phyloP scores from a whole-genome alignment of 2,113 vertebrate genomes.

The Struthidea cinerea region DNA sequence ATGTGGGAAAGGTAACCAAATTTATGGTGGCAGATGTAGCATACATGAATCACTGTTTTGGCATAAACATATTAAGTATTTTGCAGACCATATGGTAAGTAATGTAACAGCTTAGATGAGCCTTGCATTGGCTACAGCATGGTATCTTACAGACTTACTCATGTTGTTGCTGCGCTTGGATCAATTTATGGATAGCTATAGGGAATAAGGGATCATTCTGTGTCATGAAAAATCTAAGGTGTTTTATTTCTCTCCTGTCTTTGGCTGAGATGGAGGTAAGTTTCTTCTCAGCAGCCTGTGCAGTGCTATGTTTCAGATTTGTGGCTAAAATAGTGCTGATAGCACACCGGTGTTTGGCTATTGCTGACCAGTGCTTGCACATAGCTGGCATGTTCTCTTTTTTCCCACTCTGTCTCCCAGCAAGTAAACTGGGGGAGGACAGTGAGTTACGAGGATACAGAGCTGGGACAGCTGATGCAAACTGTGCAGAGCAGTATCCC shows the following conservation, averaged over 20 bases:
- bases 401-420: background rate
- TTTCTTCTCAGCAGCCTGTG: background rate
- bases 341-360: background rate
- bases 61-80: background rate
- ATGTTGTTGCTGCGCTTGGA: background rate
- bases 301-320: background rate
- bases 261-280: background rate
- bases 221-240: background rate
- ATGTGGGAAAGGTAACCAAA: background rate
- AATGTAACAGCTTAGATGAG: background rate
- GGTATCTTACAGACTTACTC: background rate
- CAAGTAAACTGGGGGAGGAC: background rate
- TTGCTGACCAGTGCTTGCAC: background rate
- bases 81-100: background rate
- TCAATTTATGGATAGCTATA: background rate
- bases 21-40: background rate
- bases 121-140: background rate
- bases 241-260: background rate
- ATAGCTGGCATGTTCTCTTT: rapidly evolving
- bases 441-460: background rate
- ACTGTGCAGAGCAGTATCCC: background rate
- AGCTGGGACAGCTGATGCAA: background rate
- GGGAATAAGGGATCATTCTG: background rate
- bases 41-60: background rate
- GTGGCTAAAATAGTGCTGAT: background rate